Conservation (phyloP, 2,113 vertebrate species). For the Tenrec ecaudatus region DNA sequence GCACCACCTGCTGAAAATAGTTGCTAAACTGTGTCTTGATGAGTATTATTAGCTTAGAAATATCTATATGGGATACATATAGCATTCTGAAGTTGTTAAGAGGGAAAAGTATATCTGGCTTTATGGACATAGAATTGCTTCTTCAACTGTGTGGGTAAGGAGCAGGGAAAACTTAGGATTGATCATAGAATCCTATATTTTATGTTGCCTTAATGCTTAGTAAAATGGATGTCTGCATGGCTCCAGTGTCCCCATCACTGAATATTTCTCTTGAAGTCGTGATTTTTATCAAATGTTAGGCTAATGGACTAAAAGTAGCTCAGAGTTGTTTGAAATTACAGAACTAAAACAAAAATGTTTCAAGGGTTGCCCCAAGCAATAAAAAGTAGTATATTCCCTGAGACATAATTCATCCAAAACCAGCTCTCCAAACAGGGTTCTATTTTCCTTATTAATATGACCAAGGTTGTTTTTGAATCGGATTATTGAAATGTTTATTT, state of each 20-base stretch:
- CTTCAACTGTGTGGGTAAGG: not conserved
- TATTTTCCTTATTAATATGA: constrained; percentile 57
- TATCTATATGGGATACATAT: not conserved
- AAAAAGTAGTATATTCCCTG: constrained; percentile 31
- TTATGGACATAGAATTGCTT: not conserved
- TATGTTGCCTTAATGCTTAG: not conserved
- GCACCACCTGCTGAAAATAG: not conserved
- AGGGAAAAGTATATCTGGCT: not conserved
- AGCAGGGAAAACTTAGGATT: constrained; percentile 29
- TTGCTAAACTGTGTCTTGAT: not conserved
- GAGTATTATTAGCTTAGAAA: constrained; percentile 5
- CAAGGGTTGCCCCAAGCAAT: constrained; percentile 37
- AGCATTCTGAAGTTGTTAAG: not conserved
- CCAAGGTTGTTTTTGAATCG: constrained; percentile 62
- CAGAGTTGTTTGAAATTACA: constrained; percentile 6
- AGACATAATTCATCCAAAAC: constrained; percentile 56
- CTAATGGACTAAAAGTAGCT: constrained; percentile 31
- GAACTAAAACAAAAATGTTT: constrained; percentile 4
- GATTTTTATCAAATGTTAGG: constrained; percentile 22
- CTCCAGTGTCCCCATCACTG: not conserved
- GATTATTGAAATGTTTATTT: constrained; percentile 61
- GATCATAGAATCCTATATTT: not conserved
- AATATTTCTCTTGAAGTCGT: not conserved
- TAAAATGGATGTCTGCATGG: not conserved
- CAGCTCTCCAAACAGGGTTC: not conserved